Evolutionary conservation across 2,888 invertebrate species (phyloP), one percentile per base, ranked within the genome.

Genomic region (Suillia variegata): DNA sequence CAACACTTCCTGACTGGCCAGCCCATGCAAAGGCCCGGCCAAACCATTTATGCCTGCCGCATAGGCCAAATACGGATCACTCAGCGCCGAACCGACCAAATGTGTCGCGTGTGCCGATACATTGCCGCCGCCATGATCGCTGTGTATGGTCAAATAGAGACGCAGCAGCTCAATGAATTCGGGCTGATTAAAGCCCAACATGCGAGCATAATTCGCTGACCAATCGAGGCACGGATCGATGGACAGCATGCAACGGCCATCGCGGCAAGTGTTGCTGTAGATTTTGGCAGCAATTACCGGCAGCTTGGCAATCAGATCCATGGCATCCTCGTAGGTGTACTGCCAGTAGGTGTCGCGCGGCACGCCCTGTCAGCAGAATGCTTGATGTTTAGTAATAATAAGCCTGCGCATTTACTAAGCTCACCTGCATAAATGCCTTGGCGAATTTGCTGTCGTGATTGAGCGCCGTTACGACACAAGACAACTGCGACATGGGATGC

Each of bases 1-100:
- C 54, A 98, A 85, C 50, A 96, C 95, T 85, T 91, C 91, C 84
- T 94, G 93, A 80, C 93, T 94, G 62, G 93, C 93, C 33, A 93
- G 84, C 56, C 93, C 93, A 77, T 93, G 93, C 18, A 94, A 86
- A 13, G 93, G 93, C 33, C 93, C 93, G 56, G 93, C 93, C 20
- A 93, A 82, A 20, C 93, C 93, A 76, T 89, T 89, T 86, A 94
- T 87, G 62, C 90, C 91, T 52, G 90, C 92, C 51, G 91, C 87
- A 77, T 90, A 91, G 21, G 90, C 88, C 8, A 93, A 83, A 78
- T 91, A 93, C 0, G 93, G 91, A 79, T 93, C 92, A 56, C 90
- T 89, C 24, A 94, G 82, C 10, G 93, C 92, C 42, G 91, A 92
- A 18, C 90, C 92, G 0, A 94, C 92, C 70, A 94, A 81, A 78